Evolutionary conservation across 2,888 invertebrate genomes (phyloP), one percentile per base, ranked within the genome.

Genomic region (Noctua janthe): DNA sequence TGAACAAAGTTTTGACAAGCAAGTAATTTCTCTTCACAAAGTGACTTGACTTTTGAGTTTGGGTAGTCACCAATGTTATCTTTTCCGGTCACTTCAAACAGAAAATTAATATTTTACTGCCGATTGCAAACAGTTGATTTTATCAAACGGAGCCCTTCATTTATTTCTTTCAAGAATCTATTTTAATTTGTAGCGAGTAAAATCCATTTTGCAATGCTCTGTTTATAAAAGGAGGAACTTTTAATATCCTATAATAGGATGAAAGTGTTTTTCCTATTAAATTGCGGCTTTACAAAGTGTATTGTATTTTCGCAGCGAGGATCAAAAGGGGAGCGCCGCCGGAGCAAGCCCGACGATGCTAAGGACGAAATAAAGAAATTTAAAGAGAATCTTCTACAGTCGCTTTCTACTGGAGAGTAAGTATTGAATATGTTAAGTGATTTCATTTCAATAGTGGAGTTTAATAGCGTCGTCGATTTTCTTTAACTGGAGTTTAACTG

Each of bases 291-390:
- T 66, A 59, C 67, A 82, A 84, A 74, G 82, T 86, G 73, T 85
- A 85, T 83, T 87, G 43, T 85, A 83, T 81, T 80, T 71, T 80
- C 51, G 13, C 71, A 94, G 94, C 92, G 91, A 82, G 94, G 92
- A 79, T 80, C 89, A 71, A 95, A 94, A 92, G 91, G 91, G 29
- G 95, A 95, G 64, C 93, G 94, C 47, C 94, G 94, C 62, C 92
- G 92, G 7, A 95, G 94, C 85, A 91, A 92, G 74, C 91, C 93
- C 43, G 94, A 94, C 17, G 93, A 94, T 71, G 90, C 90, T 7
- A 92, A 92, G 72, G 95, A 95, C 43, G 96, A 97, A 92, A 95
- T 96, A 88, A 96, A 94, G 89, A 95, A 95, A 88, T 96, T 96
- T 84, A 97, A 97, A 87, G 96, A 96, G 85, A 95, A 93, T 86